These are phyloP conservation scores for Heterodera carotae DNA, from an alignment of 1,140 invertebrate species.

Conservation along the genomic window DNA sequence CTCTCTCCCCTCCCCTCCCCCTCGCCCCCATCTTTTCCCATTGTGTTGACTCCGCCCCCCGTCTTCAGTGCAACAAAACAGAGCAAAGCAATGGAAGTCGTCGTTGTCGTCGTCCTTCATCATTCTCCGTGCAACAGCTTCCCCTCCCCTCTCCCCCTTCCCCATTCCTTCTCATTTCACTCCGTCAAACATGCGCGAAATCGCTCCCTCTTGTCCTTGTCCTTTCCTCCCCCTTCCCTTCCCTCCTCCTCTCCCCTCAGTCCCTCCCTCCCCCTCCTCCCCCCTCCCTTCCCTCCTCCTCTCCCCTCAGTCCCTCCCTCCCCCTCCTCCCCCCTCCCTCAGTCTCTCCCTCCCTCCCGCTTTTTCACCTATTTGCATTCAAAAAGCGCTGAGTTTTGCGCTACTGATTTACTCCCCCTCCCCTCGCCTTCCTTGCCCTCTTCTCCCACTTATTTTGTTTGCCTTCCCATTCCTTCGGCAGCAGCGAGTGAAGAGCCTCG, in stretches of 20 bases:
- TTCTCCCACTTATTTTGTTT: background rate
- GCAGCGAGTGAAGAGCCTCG: background rate
- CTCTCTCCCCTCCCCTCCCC: no score
- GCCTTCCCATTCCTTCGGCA: background rate
- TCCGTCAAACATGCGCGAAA: no score
- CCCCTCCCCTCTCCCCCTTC: background rate
- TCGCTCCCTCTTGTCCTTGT: background rate
- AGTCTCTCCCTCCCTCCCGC: background rate
- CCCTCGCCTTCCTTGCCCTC: no score
- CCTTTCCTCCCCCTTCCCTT: background rate
- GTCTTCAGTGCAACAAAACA: no score
- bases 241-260: background rate
- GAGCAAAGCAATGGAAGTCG: no score
- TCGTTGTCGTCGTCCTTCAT: background rate
- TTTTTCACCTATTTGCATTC: constrained; percentile 1
- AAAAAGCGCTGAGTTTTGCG: background rate
- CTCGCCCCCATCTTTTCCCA: no score
- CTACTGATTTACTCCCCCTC: background rate
- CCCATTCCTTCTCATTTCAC: no score
- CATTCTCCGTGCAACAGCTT: background rate
- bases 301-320: background rate
- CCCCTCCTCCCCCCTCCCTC: background rate
- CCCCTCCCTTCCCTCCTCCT: background rate
- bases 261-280: background rate
- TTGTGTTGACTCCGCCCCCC: background rate